Conservation (phyloP, 2,888 invertebrate species). For the Acleris sparsana region DNA sequence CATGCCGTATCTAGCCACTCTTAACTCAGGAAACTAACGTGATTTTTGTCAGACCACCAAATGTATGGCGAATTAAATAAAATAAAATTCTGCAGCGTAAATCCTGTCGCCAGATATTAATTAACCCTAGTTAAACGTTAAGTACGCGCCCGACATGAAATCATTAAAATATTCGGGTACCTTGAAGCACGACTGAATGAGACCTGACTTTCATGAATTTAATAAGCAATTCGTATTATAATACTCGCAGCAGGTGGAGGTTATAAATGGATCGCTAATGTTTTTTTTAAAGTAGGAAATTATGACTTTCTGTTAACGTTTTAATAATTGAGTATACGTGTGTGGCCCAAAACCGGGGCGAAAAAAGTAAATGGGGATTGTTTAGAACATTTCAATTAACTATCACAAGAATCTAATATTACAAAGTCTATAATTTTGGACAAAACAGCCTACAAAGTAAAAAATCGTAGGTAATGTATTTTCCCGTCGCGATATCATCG, state of each 20-base stretch:
- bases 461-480: too few species aligned
- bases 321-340: too few species aligned
- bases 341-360: too few species aligned
- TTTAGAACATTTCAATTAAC: too few species aligned
- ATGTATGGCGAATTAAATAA: slow-evolving; percentile 63
- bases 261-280: neutral
- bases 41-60: slow-evolving; percentile 73
- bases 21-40: slow-evolving; percentile 52
- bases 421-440: too few species aligned
- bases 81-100: slow-evolving; percentile 68
- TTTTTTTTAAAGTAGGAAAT: neutral
- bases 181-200: slow-evolving; percentile 19
- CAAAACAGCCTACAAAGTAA: too few species aligned
- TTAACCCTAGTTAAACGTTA: slow-evolving; percentile 64
- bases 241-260: neutral
- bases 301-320: too few species aligned
- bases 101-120: slow-evolving; percentile 68
- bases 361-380: too few species aligned
- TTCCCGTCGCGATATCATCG: too few species aligned
- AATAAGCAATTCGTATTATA: slow-evolving; percentile 4
- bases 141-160: slow-evolving; percentile 21
- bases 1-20: slow-evolving; percentile 44
- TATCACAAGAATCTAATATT: too few species aligned
- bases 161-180: slow-evolving; percentile 31
- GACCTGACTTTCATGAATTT: neutral